phyloP scores from a whole-genome alignment of 2,797 vertebrate genomes.

The Nannoperca australis region DNA sequence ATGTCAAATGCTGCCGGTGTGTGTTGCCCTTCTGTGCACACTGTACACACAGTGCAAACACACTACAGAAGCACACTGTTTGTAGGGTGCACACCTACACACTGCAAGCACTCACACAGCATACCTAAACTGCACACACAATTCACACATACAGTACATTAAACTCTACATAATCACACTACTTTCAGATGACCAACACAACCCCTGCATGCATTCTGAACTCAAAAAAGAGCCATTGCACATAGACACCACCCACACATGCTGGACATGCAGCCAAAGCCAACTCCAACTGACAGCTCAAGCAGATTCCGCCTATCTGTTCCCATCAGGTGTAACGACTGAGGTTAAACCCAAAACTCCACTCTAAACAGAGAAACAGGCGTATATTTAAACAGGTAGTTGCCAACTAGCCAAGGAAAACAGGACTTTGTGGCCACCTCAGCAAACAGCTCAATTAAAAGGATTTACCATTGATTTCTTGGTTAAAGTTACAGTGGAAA shows the following conservation, averaged over 20 bases:
- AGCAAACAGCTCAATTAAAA: conserved; percentile 82
- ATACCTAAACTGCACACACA: background rate
- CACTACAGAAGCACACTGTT: background rate
- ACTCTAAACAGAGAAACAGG: conserved; percentile 73
- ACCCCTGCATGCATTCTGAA: conserved; percentile 1
- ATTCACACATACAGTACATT: background rate
- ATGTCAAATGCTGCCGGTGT: background rate
- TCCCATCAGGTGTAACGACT: conserved; percentile 73
- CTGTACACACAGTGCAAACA: background rate
- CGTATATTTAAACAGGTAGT: conserved; percentile 75
- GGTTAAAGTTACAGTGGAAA: conserved; percentile 84
- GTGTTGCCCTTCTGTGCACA: background rate
- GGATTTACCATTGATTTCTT: conserved; percentile 82
- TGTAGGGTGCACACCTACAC: background rate
- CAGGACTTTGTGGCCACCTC: conserved; percentile 77
- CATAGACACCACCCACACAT: conserved; percentile 44
- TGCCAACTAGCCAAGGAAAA: conserved; percentile 78
- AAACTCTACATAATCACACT: background rate
- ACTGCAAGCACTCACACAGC: background rate
- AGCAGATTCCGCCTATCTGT: conserved; percentile 69
- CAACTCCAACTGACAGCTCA: conserved; percentile 66
- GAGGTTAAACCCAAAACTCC: conserved; percentile 70
- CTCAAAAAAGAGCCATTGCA: conserved; percentile 38
- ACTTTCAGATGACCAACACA: conserved; percentile 24
- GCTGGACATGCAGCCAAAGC: conserved; percentile 50